Evolutionary conservation across 2,888 invertebrate genomes (phyloP).

Genomic region (Halictus ligatus): DNA sequence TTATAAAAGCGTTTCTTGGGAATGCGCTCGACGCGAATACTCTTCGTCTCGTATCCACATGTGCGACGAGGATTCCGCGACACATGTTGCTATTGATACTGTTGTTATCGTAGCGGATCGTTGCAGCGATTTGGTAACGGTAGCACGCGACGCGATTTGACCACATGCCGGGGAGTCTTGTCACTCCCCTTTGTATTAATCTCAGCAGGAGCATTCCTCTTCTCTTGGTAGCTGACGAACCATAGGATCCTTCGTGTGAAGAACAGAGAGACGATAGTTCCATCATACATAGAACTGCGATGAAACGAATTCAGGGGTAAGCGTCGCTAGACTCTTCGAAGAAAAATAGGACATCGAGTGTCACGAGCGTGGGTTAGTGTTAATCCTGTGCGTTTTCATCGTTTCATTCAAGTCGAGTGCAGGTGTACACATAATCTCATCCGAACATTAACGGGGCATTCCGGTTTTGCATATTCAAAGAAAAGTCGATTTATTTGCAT

Average conservation of each 20-base stretch:
- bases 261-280: slow-evolving; percentile 63
- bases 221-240: slow-evolving; percentile 77
- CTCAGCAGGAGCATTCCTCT: slow-evolving; percentile 82
- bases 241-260: slow-evolving; percentile 74
- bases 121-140: slow-evolving; percentile 34
- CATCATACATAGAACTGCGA: slow-evolving; percentile 65
- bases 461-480: background rate
- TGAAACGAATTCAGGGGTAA: slow-evolving; percentile 55
- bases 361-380: background rate
- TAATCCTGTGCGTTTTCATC: background rate
- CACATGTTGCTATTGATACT: slow-evolving; percentile 57
- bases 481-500: no score
- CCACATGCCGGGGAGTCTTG: slow-evolving; percentile 61
- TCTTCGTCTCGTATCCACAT: slow-evolving; percentile 57
- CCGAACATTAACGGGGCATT: background rate
- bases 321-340: slow-evolving; percentile 18
- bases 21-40: slow-evolving; percentile 67
- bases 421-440: background rate
- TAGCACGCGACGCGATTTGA: slow-evolving; percentile 19
- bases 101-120: slow-evolving; percentile 76
- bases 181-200: slow-evolving; percentile 78
- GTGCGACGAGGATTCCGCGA: slow-evolving; percentile 59
- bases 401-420: background rate
- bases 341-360: slow-evolving; percentile 38
- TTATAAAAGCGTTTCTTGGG: slow-evolving; percentile 79